phyloP scores from a whole-genome alignment of 2,888 invertebrate species.

The Micoletzkya japonica region DNA sequence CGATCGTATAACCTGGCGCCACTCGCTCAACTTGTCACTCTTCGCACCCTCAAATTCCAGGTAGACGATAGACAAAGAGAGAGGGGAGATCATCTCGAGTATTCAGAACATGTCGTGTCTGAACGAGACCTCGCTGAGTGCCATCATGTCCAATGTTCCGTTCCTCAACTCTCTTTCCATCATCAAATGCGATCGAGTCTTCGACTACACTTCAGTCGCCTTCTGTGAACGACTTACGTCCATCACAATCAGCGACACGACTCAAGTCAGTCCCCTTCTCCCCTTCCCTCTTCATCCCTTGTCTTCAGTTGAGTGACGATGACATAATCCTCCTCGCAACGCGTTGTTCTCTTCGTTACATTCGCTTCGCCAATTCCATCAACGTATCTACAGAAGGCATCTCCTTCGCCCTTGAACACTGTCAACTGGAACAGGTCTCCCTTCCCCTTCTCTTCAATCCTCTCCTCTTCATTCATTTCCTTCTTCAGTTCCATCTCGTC shows the following conservation, averaged over 20 bases:
- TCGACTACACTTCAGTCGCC: conserved; percentile 33
- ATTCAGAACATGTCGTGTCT: conserved; percentile 31
- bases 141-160: conserved; percentile 29
- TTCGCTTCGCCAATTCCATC: conserved; percentile 35
- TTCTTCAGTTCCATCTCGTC: conserved; percentile 33
- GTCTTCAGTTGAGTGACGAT: conserved; percentile 2
- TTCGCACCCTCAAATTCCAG: conserved; percentile 14
- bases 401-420: conserved; percentile 30
- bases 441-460: background rate
- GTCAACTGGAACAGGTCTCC: conserved; percentile 34
- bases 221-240: conserved; percentile 28
- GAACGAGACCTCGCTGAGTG: conserved; percentile 31
- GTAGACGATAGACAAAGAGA: background rate
- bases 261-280: conserved; percentile 26
- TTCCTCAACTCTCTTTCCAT: conserved; percentile 31
- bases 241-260: conserved; percentile 34
- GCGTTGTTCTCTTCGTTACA: conserved; percentile 16
- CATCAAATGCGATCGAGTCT: conserved; percentile 32
- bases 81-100: background rate
- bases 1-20: conserved; percentile 15
- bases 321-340: conserved; percentile 14
- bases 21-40: background rate
- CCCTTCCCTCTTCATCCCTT: background rate
- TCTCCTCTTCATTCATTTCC: background rate
- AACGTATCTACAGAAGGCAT: conserved; percentile 34